phyloP scores from a whole-genome alignment of 2,888 invertebrate species.

The Nysson spinosus region DNA sequence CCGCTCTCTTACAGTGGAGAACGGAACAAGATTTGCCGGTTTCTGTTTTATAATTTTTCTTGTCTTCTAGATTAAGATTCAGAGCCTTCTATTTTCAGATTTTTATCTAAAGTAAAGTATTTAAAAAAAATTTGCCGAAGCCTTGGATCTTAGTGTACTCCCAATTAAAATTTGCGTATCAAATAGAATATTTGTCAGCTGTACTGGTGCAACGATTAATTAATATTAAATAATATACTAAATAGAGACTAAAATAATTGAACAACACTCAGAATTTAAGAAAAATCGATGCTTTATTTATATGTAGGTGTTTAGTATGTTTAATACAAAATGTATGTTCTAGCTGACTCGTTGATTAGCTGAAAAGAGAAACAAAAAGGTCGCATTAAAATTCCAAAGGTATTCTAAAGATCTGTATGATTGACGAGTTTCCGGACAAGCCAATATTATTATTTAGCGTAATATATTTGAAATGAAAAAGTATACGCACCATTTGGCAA shows the following conservation, averaged over 20 bases:
- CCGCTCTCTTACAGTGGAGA: conserved; percentile 25
- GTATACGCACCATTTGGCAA: conserved; percentile 68
- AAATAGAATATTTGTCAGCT: too few species aligned
- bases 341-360: conserved; percentile 52
- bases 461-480: neutral
- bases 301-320: conserved; percentile 35
- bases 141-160: too few species aligned
- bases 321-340: conserved; percentile 45
- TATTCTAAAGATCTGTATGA: neutral
- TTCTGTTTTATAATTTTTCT: neutral
- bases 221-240: neutral
- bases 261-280: neutral
- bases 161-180: too few species aligned
- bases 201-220: too few species aligned
- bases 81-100: neutral
- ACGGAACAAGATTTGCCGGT: conserved; percentile 12
- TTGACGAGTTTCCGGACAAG: neutral
- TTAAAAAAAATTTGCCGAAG: too few species aligned
- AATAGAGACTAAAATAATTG: neutral
- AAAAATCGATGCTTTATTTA: conserved; percentile 43
- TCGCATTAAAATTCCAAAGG: neutral
- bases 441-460: too few species aligned
- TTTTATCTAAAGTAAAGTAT: neutral
- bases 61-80: conserved; percentile 28
- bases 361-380: conserved; percentile 44